Percentiles rank a stretch among this genome's conserved stretches.
phyloP scores from a whole-genome alignment of 2,888 invertebrate species.

The Tinea pellionella region DNA sequence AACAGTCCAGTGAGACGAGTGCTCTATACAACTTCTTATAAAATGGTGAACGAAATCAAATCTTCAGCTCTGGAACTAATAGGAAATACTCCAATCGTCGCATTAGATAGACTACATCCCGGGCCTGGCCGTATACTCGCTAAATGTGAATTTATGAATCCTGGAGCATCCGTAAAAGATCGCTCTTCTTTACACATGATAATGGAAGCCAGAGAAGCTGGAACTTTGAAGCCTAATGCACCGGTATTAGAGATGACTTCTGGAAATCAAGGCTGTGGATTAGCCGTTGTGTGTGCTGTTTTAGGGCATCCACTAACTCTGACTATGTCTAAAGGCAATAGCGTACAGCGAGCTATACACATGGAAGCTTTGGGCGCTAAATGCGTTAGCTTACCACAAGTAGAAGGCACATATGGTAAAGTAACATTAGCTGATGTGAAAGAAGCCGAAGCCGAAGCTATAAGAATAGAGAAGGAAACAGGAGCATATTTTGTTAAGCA shows the following conservation, averaged over 20 bases:
- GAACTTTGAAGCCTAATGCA: slow-evolving; percentile 40
- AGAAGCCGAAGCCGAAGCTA: slow-evolving; percentile 42
- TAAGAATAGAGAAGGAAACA: slow-evolving; percentile 37
- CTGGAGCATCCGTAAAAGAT: slow-evolving; percentile 56
- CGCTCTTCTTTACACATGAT: slow-evolving; percentile 56
- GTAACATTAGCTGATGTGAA: slow-evolving; percentile 51
- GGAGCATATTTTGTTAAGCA: slow-evolving; percentile 54
- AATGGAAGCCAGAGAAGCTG: slow-evolving; percentile 33
- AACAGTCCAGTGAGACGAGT: background rate
- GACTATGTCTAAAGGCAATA: slow-evolving; percentile 58
- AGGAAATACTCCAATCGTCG: slow-evolving; percentile 57
- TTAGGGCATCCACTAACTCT: slow-evolving; percentile 50
- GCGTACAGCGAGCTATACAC: slow-evolving; percentile 51
- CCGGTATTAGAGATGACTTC: slow-evolving; percentile 54
- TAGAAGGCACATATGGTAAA: slow-evolving; percentile 55
- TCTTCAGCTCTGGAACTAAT: slow-evolving; percentile 54
- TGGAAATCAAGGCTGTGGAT: slow-evolving; percentile 58
- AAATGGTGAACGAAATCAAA: slow-evolving; percentile 44
- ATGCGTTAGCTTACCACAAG: slow-evolving; percentile 52
- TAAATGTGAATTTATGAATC: slow-evolving; percentile 63
- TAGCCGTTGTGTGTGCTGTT: slow-evolving; percentile 57
- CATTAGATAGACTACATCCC: slow-evolving; percentile 47
- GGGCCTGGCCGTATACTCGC: slow-evolving; percentile 55
- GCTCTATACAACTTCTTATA: background rate
- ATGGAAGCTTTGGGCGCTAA: slow-evolving; percentile 60